Evolutionary conservation across 2,797 vertebrate genomes (phyloP).

Genomic region (Danio kyathit): DNA sequence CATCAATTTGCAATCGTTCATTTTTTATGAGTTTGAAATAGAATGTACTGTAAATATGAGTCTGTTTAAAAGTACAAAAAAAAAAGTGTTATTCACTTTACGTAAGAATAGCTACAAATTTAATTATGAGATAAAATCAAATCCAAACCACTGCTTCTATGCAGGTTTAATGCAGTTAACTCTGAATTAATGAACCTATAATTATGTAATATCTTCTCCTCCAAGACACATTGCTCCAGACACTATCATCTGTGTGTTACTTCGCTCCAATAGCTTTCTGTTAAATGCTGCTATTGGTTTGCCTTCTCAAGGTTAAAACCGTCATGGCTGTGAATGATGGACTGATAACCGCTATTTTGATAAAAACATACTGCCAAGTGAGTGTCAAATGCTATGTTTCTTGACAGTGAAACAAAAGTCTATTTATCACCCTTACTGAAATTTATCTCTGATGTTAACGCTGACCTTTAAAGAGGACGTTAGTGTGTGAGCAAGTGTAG

Average conservation of each 20-base stretch:
- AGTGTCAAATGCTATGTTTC: slow-evolving; percentile 20
- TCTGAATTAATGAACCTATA: background rate
- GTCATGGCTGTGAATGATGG: slow-evolving; percentile 27
- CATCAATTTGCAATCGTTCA: too few species aligned
- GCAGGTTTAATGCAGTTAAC: background rate
- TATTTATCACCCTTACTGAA: slow-evolving; percentile 39
- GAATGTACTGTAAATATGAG: background rate
- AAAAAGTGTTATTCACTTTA: background rate
- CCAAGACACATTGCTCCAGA: background rate
- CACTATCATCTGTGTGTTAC: background rate
- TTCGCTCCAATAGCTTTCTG: background rate
- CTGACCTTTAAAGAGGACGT: slow-evolving; percentile 48
- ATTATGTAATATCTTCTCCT: background rate
- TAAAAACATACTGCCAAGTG: slow-evolving; percentile 32
- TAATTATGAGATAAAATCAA: background rate
- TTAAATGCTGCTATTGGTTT: background rate
- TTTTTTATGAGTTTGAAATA: too few species aligned
- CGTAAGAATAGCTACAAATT: background rate
- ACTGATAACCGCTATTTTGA: slow-evolving; percentile 47
- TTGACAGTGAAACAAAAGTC: slow-evolving; percentile 45
- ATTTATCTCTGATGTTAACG: slow-evolving; percentile 20
- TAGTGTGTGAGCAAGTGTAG: background rate
- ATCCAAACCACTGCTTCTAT: background rate
- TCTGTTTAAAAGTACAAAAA: background rate
- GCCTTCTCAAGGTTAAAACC: slow-evolving; percentile 44